Percentiles rank a stretch among this genome's conserved stretches.
Conservation (phyloP, 30 jellyfish, hydroid and myxozoan species). For the Mastigias papua region DNA sequence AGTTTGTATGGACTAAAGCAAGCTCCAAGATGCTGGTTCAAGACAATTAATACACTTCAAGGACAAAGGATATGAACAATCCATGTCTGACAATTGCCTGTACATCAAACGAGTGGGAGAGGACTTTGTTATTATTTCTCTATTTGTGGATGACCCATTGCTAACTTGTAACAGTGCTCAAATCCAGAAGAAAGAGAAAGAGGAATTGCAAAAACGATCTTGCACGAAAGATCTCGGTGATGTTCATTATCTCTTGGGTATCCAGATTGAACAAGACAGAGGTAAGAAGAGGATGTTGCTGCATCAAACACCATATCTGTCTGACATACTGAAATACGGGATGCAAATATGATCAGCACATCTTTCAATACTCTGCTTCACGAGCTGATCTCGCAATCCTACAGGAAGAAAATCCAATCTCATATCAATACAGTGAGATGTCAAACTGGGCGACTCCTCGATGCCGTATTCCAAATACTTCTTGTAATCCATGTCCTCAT, state of each 20-base stretch:
- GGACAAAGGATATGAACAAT: slow-evolving; percentile 27
- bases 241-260: too few species aligned
- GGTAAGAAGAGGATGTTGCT: slow-evolving; percentile 30
- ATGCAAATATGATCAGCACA: too few species aligned
- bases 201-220: too few species aligned
- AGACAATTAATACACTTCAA: slow-evolving; percentile 31
- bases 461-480: too few species aligned
- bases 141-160: slow-evolving; percentile 39
- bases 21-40: slow-evolving; percentile 67
- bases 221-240: too few species aligned
- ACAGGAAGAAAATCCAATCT: too few species aligned
- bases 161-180: slow-evolving; percentile 21
- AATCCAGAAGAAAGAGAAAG: too few species aligned
- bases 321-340: background rate
- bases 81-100: slow-evolving; percentile 32
- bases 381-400: too few species aligned
- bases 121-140: slow-evolving; percentile 13
- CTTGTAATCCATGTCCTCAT: too few species aligned
- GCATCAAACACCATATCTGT: slow-evolving; percentile 25
- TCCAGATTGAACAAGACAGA: slow-evolving; percentile 20
- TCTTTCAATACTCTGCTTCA: too few species aligned
- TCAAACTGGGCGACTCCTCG: too few species aligned
- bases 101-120: slow-evolving; percentile 36
- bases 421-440: too few species aligned
- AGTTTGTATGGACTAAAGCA: slow-evolving; percentile 66